Evolutionary conservation across 1,140 invertebrate genomes (phyloP).

Genomic region (Prorops nasuta): DNA sequence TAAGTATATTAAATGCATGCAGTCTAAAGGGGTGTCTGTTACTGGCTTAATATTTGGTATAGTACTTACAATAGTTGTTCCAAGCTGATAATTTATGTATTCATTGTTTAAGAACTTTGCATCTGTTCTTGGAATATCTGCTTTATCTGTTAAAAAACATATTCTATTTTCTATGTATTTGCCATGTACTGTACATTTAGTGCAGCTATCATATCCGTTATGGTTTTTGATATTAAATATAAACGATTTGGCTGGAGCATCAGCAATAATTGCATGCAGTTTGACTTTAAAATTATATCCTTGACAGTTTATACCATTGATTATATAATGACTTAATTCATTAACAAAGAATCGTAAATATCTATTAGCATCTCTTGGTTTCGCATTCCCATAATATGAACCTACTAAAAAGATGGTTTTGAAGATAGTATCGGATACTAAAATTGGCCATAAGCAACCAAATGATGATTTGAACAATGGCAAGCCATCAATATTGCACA

Average conservation of each 20-base stretch:
- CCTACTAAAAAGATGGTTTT: neutral
- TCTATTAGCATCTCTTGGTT: neutral
- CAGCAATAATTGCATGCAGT: constrained; percentile 40
- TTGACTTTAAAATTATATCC: too few relatives aligned
- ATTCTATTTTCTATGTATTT: too few relatives aligned
- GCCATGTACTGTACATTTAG: constrained; percentile 12
- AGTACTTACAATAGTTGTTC: constrained; percentile 7
- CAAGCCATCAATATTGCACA: too few relatives aligned
- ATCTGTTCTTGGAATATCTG: constrained; percentile 3
- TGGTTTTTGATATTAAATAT: too few relatives aligned
- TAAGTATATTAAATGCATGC: too few relatives aligned
- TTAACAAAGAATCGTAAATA: neutral
- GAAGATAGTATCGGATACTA: neutral
- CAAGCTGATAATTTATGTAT: constrained; percentile 12
- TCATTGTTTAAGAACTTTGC: neutral
- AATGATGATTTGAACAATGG: neutral
- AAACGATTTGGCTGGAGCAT: too few relatives aligned
- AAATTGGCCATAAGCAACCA: neutral
- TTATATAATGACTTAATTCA: neutral
- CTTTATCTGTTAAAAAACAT: too few relatives aligned
- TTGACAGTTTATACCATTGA: constrained; percentile 28
- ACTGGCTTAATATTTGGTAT: constrained; percentile 16
- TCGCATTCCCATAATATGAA: neutral
- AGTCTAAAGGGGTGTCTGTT: constrained; percentile 10
- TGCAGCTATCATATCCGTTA: constrained; percentile 24